Evolutionary conservation across 1,140 invertebrate genomes (phyloP).

Genomic region (Alviniconcha marisindica): DNA sequence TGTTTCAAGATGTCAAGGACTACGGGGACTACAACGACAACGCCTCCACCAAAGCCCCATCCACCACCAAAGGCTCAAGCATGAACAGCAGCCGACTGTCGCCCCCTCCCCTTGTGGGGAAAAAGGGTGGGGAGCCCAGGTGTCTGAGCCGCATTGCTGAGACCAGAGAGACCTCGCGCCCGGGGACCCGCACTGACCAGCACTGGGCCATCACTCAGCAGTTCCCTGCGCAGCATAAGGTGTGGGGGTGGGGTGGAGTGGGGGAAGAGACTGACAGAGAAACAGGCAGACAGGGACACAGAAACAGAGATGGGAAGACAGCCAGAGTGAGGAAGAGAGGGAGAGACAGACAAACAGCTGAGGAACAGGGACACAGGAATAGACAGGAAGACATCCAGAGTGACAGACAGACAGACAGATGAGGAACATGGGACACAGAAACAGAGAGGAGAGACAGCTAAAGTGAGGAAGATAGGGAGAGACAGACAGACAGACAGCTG

Average conservation of each 20-base stretch:
- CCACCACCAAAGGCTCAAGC: neutral
- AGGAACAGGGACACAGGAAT: no score
- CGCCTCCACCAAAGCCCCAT: neutral
- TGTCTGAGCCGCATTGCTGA: constrained; percentile 60
- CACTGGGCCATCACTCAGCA: constrained; percentile 68
- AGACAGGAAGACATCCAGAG: no score
- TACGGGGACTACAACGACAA: constrained; percentile 17
- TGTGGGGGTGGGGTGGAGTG: neutral
- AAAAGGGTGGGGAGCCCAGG: constrained; percentile 6
- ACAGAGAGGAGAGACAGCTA: no score
- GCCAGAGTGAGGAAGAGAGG: no score
- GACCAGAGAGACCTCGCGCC: constrained; percentile 52
- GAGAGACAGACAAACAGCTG: no score
- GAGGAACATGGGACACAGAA: no score
- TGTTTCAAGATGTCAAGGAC: no score
- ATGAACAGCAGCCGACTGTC: neutral
- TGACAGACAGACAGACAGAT: no score
- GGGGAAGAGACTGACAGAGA: neutral
- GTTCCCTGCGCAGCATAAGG: constrained; percentile 51
- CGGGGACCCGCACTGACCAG: constrained; percentile 39
- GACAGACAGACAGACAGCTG: no score
- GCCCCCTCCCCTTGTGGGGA: no score
- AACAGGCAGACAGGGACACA: neutral
- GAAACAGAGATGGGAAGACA: neutral
- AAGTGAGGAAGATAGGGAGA: no score